Evolutionary conservation across 2,797 vertebrate genomes (phyloP).

Genomic region (Erethizon dorsatum): DNA sequence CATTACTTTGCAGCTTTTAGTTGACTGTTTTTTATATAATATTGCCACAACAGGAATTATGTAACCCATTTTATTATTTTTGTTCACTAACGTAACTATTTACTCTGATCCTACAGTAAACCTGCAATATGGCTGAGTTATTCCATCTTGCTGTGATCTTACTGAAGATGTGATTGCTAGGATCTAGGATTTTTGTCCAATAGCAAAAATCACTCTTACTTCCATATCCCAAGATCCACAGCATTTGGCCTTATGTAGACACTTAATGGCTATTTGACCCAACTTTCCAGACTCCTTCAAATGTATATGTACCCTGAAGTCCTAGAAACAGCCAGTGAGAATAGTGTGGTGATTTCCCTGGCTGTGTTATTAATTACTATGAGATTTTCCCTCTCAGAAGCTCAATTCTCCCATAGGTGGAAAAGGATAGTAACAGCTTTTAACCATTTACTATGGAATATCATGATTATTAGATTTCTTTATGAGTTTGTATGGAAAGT

Average conservation of each 20-base stretch:
- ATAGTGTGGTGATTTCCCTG: not conserved
- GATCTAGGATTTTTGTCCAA: not conserved
- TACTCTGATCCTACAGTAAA: not conserved
- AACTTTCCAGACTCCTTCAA: not conserved
- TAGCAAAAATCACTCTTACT: not conserved
- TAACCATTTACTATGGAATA: not conserved
- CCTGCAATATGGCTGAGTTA: not conserved
- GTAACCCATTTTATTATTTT: not conserved
- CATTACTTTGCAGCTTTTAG: not conserved
- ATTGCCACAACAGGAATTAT: too few relatives aligned
- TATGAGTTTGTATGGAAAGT: not conserved
- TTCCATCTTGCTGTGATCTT: not conserved
- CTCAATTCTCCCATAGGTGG: not conserved
- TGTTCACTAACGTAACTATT: not conserved
- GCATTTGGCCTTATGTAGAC: not conserved
- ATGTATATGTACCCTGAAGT: not conserved
- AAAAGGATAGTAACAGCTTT: not conserved
- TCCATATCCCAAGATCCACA: not conserved
- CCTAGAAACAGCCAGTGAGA: not conserved
- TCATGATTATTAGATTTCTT: not conserved
- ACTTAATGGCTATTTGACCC: not conserved
- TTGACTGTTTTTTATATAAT: not conserved
- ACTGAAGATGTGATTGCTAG: not conserved
- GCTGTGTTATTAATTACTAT: not conserved
- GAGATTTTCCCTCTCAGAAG: not conserved